Conservation (phyloP, 1,140 invertebrate genomes). For the Drosophila seguyi region DNA sequence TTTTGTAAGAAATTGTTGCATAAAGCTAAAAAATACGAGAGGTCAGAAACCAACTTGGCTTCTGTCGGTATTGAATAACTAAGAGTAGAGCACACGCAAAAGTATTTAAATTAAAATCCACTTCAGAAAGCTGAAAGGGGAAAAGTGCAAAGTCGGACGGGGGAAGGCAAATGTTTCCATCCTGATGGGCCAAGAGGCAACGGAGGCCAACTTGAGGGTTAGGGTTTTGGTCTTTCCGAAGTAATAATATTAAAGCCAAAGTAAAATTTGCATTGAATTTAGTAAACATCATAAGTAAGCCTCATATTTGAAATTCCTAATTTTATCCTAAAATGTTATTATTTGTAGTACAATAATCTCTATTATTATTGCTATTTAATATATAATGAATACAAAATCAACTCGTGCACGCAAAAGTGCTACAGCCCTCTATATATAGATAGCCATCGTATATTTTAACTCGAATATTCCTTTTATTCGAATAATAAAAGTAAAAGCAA, state of each 20-base stretch:
- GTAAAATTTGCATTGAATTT: neutral
- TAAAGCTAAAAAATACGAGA: slow-evolving; percentile 47
- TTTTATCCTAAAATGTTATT: neutral
- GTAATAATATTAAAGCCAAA: neutral
- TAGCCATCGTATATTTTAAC: neutral
- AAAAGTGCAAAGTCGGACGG: slow-evolving; percentile 1
- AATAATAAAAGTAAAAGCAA: neutral
- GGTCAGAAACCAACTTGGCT: slow-evolving; percentile 4
- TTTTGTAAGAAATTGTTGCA: slow-evolving; percentile 50
- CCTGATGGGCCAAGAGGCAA: slow-evolving; percentile 26
- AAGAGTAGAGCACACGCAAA: slow-evolving; percentile 38
- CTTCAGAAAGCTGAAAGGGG: slow-evolving; percentile 55
- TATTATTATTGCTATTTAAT: too few species aligned
- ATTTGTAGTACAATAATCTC: too few species aligned
- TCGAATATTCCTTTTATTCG: neutral
- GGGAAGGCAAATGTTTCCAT: slow-evolving; percentile 61
- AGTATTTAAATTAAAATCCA: slow-evolving; percentile 82
- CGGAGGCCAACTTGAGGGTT: slow-evolving; percentile 28
- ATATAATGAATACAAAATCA: too few species aligned
- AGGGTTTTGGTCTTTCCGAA: neutral
- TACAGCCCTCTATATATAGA: too few species aligned
- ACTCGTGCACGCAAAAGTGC: too few species aligned
- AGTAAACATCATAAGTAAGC: neutral
- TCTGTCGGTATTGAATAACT: slow-evolving; percentile 5
- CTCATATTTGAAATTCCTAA: neutral